Evolutionary conservation across 2,113 vertebrate genomes (phyloP).

Genomic region (Chaetodon trifascialis): DNA sequence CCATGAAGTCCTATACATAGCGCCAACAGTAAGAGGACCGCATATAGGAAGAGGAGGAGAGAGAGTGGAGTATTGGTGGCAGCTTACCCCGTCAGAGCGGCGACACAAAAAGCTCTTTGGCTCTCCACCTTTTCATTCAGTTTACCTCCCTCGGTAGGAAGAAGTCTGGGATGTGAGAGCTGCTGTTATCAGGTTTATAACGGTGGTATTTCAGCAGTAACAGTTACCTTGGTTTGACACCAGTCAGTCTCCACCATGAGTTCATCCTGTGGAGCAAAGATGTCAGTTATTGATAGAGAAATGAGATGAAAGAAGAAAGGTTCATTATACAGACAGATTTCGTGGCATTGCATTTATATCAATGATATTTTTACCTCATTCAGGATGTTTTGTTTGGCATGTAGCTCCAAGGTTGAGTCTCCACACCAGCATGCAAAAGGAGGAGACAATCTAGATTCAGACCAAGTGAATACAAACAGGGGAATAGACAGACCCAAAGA

Average conservation of each 20-base stretch:
- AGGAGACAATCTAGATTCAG: too few species aligned
- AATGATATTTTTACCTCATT: background rate
- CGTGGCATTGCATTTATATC: background rate
- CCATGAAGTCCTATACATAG: slow-evolving; percentile 83
- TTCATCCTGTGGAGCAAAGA: background rate
- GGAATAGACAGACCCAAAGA: background rate
- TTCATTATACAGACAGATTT: background rate
- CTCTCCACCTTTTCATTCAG: slow-evolving; percentile 64
- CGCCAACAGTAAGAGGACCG: slow-evolving; percentile 77
- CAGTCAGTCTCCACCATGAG: background rate
- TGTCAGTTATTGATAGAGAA: background rate
- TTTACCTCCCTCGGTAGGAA: slow-evolving; percentile 35
- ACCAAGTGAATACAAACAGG: too few species aligned
- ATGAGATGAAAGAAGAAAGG: background rate
- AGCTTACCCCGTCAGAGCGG: slow-evolving; percentile 56
- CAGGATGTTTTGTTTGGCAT: too few species aligned
- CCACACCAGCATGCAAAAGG: too few species aligned
- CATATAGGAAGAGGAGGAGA: slow-evolving; percentile 79
- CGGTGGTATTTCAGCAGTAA: background rate
- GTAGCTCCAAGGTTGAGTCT: too few species aligned
- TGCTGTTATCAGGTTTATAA: background rate
- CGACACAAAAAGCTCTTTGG: slow-evolving; percentile 72
- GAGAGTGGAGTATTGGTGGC: slow-evolving; percentile 61
- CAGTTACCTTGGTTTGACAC: background rate
- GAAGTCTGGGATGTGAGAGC: background rate